phyloP scores from a whole-genome alignment of 2,888 invertebrate genomes.

The Alitta virens region DNA sequence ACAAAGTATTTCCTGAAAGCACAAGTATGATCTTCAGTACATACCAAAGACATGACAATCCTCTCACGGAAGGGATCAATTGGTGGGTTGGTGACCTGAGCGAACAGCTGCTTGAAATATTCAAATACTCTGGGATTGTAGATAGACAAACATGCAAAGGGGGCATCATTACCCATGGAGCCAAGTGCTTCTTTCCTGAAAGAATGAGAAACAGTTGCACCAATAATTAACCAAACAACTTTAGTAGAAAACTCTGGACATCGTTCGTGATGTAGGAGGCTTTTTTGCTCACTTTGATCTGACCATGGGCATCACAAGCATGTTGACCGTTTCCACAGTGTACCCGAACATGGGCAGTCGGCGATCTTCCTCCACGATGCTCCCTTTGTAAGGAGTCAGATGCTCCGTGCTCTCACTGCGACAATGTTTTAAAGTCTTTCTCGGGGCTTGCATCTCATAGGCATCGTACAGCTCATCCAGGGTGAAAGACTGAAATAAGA shows the following conservation, averaged over 20 bases:
- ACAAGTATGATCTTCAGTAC: slow-evolving; percentile 20
- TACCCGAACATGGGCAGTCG: slow-evolving; percentile 88
- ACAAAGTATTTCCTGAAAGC: not conserved
- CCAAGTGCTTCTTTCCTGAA: slow-evolving; percentile 60
- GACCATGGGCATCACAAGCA: slow-evolving; percentile 94
- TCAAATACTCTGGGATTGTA: slow-evolving; percentile 94
- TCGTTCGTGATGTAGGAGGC: no score
- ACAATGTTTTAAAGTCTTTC: slow-evolving; percentile 2
- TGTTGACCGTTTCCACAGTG: slow-evolving; percentile 89
- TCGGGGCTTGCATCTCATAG: slow-evolving; percentile 33
- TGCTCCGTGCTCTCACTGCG: slow-evolving; percentile 26
- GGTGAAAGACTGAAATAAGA: slow-evolving; percentile 60
- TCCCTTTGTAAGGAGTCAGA: slow-evolving; percentile 33
- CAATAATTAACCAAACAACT: no score
- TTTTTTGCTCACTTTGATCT: slow-evolving; percentile 82
- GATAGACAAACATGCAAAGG: slow-evolving; percentile 91
- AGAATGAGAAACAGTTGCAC: not conserved
- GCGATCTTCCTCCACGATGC: slow-evolving; percentile 67
- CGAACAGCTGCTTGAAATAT: slow-evolving; percentile 98
- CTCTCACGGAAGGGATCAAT: slow-evolving; percentile 99
- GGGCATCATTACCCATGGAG: slow-evolving; percentile 99
- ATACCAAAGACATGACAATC: slow-evolving; percentile 90
- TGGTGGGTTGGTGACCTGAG: slow-evolving; percentile 96
- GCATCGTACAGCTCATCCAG: slow-evolving; percentile 55
- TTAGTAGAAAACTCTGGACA: no score